A percentile compares a stretch with the other conserved stretches of the same genome.
These are phyloP conservation scores for Nephrotoma flavescens DNA, from an alignment of 2,888 invertebrate genomes.

Conservation along the genomic window DNA sequence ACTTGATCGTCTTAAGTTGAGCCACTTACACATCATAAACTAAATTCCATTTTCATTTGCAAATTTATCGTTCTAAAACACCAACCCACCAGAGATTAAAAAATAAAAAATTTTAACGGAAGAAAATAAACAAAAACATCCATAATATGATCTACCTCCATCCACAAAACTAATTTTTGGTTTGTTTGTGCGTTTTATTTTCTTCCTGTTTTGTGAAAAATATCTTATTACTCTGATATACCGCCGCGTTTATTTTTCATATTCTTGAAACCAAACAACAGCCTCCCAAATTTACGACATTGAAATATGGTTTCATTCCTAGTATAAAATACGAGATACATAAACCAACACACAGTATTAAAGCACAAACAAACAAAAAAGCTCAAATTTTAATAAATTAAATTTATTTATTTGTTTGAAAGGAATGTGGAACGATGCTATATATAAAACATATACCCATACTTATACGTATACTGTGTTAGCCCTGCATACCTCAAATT, in stretches of 20 bases:
- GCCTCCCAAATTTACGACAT: not conserved
- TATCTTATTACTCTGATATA: not conserved
- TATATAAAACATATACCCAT: not conserved
- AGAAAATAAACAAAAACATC: not conserved
- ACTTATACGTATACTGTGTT: not conserved
- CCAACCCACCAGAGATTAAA: not conserved
- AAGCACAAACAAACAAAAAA: not conserved
- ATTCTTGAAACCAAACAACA: not conserved
- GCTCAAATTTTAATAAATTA: not conserved
- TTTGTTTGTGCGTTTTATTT: not conserved
- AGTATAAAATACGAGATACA: not conserved
- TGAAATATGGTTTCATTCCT: not conserved
- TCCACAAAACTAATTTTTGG: not conserved
- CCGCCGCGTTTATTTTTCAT: not conserved
- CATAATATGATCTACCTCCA: not conserved
- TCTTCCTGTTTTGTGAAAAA: not conserved
- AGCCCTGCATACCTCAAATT: not conserved
- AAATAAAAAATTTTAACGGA: not conserved
- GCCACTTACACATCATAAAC: not conserved
- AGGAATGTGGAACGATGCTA: not conserved
- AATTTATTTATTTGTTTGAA: not conserved
- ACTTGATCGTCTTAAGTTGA: not conserved
- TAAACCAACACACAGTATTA: not conserved
- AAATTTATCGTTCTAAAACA: not conserved
- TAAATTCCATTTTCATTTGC: not conserved